Percentiles rank a stretch among this genome's conserved stretches.
Conservation (phyloP, 2,113 vertebrate genomes). For the Oryctolagus cuniculus region DNA sequence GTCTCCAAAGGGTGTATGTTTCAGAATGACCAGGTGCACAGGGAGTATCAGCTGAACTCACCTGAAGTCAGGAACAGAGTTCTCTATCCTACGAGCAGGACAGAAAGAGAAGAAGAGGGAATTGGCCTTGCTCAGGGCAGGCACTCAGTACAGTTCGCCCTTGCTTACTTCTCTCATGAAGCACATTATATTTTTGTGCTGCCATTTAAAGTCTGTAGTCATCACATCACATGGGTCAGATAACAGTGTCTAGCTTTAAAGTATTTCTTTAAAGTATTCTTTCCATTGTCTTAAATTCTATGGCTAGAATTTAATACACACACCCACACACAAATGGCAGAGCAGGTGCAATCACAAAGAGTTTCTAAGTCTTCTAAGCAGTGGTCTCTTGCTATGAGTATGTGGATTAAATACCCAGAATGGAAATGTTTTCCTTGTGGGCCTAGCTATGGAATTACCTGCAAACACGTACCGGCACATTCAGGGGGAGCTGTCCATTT, state of each 20-base stretch:
- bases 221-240: no score
- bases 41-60: neutral
- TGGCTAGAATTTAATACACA: neutral
- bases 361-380: neutral
- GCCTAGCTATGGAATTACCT: neutral
- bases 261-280: neutral
- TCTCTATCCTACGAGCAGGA: rapidly evolving
- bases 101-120: rapidly evolving
- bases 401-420: neutral
- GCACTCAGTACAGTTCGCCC: no score
- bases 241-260: neutral
- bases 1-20: neutral
- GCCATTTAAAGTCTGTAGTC: neutral
- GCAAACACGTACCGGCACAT: conserved; percentile 69
- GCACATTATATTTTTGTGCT: rapidly evolving
- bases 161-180: neutral
- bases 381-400: rapidly evolving
- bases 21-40: neutral
- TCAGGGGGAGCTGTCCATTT: conserved; percentile 76
- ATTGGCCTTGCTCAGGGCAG: no score
- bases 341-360: neutral
- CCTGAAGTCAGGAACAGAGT: neutral
- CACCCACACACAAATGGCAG: rapidly evolving
- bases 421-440: rapidly evolving
- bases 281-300: neutral